Conservation (phyloP, 2,888 invertebrate genomes). For the Epirrita christyi region DNA sequence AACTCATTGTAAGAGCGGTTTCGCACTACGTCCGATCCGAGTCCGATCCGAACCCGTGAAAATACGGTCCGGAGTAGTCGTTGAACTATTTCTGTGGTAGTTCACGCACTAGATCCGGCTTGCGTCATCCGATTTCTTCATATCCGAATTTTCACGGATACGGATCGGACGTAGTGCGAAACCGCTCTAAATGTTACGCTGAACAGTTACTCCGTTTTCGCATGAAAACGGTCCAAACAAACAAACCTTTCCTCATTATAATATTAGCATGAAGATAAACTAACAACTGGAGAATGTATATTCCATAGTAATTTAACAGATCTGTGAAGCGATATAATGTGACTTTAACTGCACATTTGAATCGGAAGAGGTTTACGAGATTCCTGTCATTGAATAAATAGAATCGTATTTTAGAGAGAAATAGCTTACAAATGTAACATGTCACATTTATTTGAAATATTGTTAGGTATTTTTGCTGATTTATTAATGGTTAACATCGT, state of each 20-base stretch:
- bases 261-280: background rate
- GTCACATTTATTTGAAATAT: conserved; percentile 27
- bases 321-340: conserved; percentile 31
- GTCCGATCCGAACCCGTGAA: too few relatives aligned
- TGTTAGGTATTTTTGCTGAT: background rate
- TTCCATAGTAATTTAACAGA: conserved; percentile 8
- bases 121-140: too few relatives aligned
- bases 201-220: too few relatives aligned
- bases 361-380: conserved; percentile 22
- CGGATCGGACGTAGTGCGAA: too few relatives aligned
- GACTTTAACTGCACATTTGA: conserved; percentile 14
- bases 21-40: too few relatives aligned
- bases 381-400: conserved; percentile 22
- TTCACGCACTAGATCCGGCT: too few relatives aligned
- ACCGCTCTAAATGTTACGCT: too few relatives aligned
- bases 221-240: background rate
- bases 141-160: too few relatives aligned
- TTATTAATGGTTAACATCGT: conserved; percentile 1
- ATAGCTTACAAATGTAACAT: conserved; percentile 32
- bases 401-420: conserved; percentile 19
- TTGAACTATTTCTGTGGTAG: too few relatives aligned
- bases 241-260: background rate
- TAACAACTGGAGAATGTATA: background rate
- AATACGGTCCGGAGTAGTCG: too few relatives aligned
- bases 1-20: too few relatives aligned